Evolutionary conservation across 2,797 vertebrate species (phyloP).

Genomic region (Pitangus sulphuratus): DNA sequence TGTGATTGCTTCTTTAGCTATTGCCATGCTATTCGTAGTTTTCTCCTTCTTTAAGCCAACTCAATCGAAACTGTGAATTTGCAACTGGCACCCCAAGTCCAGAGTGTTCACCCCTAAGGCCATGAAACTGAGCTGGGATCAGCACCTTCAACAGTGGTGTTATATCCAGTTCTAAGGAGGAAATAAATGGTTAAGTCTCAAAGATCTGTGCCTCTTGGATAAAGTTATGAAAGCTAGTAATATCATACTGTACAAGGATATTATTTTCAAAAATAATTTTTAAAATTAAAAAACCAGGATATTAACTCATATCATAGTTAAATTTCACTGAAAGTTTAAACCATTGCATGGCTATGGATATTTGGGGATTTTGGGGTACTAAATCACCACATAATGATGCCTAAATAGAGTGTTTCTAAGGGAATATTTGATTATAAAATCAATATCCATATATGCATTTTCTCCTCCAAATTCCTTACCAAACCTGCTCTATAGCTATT

Average conservation of each 20-base stretch:
- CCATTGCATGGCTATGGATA: not conserved
- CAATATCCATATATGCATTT: not conserved
- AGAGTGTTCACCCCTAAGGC: not conserved
- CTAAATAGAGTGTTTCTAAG: not conserved
- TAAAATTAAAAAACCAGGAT: not conserved
- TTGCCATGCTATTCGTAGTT: not conserved
- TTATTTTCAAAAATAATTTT: not conserved
- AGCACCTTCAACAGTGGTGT: not conserved
- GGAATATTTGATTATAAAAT: not conserved
- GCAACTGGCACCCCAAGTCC: not conserved
- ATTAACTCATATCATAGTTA: not conserved
- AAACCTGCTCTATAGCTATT: not conserved
- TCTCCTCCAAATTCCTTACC: not conserved
- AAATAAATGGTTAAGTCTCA: not conserved
- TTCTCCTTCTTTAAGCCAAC: not conserved
- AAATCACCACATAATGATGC: not conserved
- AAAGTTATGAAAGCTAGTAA: not conserved
- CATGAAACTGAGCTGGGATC: not conserved
- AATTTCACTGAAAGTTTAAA: not conserved
- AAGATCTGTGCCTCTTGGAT: not conserved
- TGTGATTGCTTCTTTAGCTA: not conserved
- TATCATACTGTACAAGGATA: not conserved
- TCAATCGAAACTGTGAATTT: not conserved
- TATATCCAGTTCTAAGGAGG: not conserved
- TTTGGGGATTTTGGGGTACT: not conserved